phyloP scores from a whole-genome alignment of 2,113 vertebrate genomes.

The Martes martes region DNA sequence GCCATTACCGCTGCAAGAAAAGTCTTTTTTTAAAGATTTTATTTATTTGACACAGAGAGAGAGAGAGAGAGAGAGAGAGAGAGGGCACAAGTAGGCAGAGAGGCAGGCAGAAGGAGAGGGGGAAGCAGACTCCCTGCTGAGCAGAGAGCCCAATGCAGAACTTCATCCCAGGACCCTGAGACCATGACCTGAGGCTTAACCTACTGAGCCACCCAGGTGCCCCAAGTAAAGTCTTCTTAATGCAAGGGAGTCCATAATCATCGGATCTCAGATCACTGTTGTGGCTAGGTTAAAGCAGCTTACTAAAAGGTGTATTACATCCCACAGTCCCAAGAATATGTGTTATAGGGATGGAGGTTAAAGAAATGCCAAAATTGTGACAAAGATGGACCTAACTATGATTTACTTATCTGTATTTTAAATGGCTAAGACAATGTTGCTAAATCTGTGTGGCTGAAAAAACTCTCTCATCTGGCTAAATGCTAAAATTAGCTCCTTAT shows the following conservation, averaged over 20 bases:
- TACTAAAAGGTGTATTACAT: not conserved
- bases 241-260: not conserved
- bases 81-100: too few species aligned
- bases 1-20: not conserved
- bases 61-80: too few species aligned
- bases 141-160: too few species aligned
- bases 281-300: not conserved
- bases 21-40: not conserved
- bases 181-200: too few species aligned
- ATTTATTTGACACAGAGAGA: too few species aligned
- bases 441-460: not conserved
- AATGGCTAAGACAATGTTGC: not conserved
- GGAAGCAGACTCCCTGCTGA: too few species aligned
- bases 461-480: not conserved
- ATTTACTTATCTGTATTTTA: slow-evolving; percentile 40
- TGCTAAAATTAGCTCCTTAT: slow-evolving; percentile 32
- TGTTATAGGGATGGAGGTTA: not conserved
- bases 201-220: too few species aligned
- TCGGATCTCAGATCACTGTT: not conserved
- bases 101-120: too few species aligned
- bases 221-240: not conserved
- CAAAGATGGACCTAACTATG: not conserved
- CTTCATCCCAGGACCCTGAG: too few species aligned
- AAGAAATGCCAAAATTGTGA: slow-evolving; percentile 15
- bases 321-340: not conserved